Base-by-base conservation (phyloP, 2,113 vertebrate species). In the Leiothrix lutea region DNA sequence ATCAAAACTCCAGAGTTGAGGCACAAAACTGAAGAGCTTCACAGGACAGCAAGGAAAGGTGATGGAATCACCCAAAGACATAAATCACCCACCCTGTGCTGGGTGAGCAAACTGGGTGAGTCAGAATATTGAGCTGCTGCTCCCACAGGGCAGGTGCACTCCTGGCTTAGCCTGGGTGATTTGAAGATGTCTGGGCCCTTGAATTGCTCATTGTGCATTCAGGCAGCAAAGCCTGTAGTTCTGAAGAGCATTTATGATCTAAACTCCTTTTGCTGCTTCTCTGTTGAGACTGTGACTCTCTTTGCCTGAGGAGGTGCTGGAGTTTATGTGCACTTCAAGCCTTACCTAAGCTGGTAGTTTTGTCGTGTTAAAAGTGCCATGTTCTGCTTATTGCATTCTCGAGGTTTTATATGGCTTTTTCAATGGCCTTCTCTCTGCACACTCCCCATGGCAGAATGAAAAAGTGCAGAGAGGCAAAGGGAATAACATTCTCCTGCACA, bases 161-260 rank as follows among this genome's bases (percentile, higher is more conserved):
- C 75, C 85, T 74, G 69, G 38, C 67, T 85, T 50, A 50, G 73
- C 25, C 62, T 50, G 50, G 65, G 56, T 92, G 74, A 48, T 53
- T 82, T 94, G 85, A 85, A 82, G 87, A 36, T 33, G 16, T 50
- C 36, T 35, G 28, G 75, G 75, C 75, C 51, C 91, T 81, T 79
- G 80, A 92, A 77, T 88, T 90, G 54, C 85, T 78, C 4, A 13
- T 80, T 92, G 88, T 94, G 79, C 79, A 95, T 96, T 95, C 92
- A 88, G 81, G 73, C 42, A 88, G 85, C 75, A 83, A 71, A 88
- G 79, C 81, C n/a, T 62, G 72, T 75, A 90, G 85, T 40, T 67
- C 44, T 94, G 88, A 86, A 88, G 81, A 79, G 90, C 92, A 86
- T 95, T 95, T 96, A 96, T 90, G 75, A 83, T 74, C 89, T 95